A percentile compares a stretch with the other conserved stretches of the same genome.
Conservation (phyloP, 2,888 invertebrate genomes). For the Ceriagrion tenellum region DNA sequence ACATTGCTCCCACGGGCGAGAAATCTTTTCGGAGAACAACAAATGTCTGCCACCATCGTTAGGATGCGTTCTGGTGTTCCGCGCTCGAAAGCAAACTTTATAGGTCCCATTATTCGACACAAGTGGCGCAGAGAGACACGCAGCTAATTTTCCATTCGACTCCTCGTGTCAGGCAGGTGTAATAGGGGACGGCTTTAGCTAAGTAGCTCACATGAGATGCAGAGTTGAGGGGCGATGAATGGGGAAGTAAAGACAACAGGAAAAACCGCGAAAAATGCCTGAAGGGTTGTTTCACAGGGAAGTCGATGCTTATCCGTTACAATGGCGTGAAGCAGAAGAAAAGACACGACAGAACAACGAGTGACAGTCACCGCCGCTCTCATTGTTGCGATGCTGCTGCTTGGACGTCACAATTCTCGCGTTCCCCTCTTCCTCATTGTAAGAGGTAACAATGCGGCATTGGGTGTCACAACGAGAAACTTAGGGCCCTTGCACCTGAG, state of each 20-base stretch:
- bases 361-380: background rate
- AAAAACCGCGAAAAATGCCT: background rate
- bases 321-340: background rate
- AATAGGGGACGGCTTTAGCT: background rate
- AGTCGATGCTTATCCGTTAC: background rate
- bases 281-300: background rate
- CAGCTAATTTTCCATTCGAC: conserved; percentile 10
- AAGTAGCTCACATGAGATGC: background rate
- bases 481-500: background rate
- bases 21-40: background rate
- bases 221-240: background rate
- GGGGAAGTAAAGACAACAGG: background rate
- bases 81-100: background rate
- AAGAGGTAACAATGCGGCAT: background rate
- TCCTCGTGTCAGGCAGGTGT: background rate
- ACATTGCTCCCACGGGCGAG: background rate
- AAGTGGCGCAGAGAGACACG: background rate
- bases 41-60: background rate
- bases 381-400: background rate
- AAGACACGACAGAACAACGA: background rate
- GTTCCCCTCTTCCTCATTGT: background rate
- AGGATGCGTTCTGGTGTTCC: background rate
- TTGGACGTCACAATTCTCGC: background rate
- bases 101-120: background rate
- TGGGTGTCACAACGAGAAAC: background rate